phyloP scores from a whole-genome alignment of 2,113 vertebrate species.

The Platichthys stellatus region DNA sequence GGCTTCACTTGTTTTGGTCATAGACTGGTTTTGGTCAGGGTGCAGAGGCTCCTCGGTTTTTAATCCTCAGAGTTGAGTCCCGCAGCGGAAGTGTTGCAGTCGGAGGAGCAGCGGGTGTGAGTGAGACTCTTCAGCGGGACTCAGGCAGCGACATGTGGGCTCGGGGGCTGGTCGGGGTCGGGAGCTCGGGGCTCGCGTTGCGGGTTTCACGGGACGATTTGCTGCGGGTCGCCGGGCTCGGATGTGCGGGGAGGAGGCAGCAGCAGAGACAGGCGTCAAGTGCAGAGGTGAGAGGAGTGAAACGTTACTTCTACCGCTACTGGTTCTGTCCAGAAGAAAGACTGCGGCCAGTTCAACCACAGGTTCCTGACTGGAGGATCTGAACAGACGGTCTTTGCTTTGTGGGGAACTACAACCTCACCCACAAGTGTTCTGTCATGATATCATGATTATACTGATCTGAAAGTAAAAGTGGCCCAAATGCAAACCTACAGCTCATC shows the following conservation, averaged over 20 bases:
- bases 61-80: conserved; percentile 27
- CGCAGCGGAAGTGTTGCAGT: conserved; percentile 31
- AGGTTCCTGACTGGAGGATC: too few species aligned
- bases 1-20: conserved; percentile 33
- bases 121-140: conserved; percentile 7
- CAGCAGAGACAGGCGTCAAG: conserved; percentile 61
- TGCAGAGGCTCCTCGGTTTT: conserved; percentile 23
- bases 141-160: conserved; percentile 64
- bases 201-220: conserved; percentile 41
- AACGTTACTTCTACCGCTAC: too few species aligned
- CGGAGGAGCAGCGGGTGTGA: background rate
- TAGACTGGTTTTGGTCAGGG: conserved; percentile 31
- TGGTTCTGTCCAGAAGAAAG: too few species aligned
- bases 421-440: too few species aligned
- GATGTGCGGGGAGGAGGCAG: conserved; percentile 32
- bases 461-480: too few species aligned
- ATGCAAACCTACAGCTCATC: too few species aligned
- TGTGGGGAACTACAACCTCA: too few species aligned
- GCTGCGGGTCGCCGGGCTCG: conserved; percentile 38
- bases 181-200: conserved; percentile 41
- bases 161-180: conserved; percentile 27
- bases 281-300: conserved; percentile 52
- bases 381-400: too few species aligned
- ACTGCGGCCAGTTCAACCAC: too few species aligned
- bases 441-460: too few species aligned